Conservation (phyloP, 2,797 vertebrate genomes). For the Gymnothorax javanicus region DNA sequence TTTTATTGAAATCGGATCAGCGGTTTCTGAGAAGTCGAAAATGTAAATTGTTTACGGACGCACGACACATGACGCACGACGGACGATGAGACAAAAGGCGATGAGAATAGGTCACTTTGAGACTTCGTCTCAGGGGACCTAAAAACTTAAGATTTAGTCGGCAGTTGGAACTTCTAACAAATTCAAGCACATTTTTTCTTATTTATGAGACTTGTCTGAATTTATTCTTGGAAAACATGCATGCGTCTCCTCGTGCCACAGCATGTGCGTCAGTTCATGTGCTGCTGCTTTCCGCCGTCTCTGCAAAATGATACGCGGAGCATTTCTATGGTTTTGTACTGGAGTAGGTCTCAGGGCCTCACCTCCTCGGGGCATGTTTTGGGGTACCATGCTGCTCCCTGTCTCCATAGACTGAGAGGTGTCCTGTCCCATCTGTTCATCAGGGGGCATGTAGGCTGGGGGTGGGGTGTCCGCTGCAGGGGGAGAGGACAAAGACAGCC, state of each 20-base stretch:
- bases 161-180: neutral
- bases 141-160: neutral
- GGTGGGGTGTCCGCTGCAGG: constrained; percentile 94
- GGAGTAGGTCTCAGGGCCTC: constrained; percentile 36
- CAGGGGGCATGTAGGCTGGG: constrained; percentile 97
- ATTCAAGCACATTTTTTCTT: neutral
- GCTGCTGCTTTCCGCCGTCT: too few relatives aligned
- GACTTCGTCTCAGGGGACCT: too few relatives aligned
- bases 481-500: constrained; percentile 56
- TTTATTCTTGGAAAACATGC: neutral
- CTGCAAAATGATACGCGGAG: too few relatives aligned
- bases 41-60: too few relatives aligned
- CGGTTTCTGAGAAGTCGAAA: too few relatives aligned
- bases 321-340: too few relatives aligned
- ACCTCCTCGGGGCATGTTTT: constrained; percentile 74
- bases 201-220: neutral
- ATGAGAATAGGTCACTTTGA: too few relatives aligned
- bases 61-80: too few relatives aligned
- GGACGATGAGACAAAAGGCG: too few relatives aligned
- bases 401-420: constrained; percentile 95
- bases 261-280: too few relatives aligned
- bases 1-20: too few relatives aligned
- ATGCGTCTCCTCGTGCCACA: neutral
- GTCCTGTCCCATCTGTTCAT: constrained; percentile 94
- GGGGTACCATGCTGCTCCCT: constrained; percentile 69